Evolutionary conservation across 2,888 invertebrate species (phyloP), one percentile per base, ranked within the genome.

Genomic region (Rosalia funebris): DNA sequence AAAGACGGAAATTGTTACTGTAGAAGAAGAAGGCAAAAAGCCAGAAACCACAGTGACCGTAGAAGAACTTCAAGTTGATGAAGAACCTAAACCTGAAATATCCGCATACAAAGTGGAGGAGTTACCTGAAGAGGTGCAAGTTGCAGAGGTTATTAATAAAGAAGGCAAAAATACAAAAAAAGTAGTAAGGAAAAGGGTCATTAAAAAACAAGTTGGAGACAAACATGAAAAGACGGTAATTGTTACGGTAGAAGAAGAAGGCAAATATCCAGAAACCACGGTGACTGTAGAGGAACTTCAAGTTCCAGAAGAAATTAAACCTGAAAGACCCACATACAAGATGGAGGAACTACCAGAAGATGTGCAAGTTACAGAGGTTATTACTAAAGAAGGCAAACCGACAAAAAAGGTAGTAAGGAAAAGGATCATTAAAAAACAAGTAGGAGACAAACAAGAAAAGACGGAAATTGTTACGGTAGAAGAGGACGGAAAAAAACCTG

Each of bases 131-230:
- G 77, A 79, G 59, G 72, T 81, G 0, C 71, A 75, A 16, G 64
- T 79, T 0, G 77, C 77, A 0, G 76, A 80, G 11, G 15, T 15
- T 39, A 9, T 47, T 10, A 14, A 39, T 10, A 82, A 65, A 41
- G 62, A 71, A 45, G 72, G 73, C 5, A 65, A 62, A 39, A 47
- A 57, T 7, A 68, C 58, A 45, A 70, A 65, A 44, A 79, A 80
- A 5, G 81, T 81, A 52, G 76, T 83, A 1, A 82, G 81, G 56
- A 82, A 81, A 60, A 78, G 81, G 4, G 81, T 81, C 47, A 76
- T 83, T 1, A 82, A 81, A 57, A 82, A 81, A 52, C 81, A 78
- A 11, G 64, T 75, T 1, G 81, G 77, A 3, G 73, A 70, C 7
- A 77, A 76, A 39, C 57, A 80, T 41, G 75, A 79, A 69, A 69